These are phyloP conservation scores for Psilopsiagon aurifrons DNA, from an alignment of 2,113 vertebrate genomes.

Conservation along the genomic window DNA sequence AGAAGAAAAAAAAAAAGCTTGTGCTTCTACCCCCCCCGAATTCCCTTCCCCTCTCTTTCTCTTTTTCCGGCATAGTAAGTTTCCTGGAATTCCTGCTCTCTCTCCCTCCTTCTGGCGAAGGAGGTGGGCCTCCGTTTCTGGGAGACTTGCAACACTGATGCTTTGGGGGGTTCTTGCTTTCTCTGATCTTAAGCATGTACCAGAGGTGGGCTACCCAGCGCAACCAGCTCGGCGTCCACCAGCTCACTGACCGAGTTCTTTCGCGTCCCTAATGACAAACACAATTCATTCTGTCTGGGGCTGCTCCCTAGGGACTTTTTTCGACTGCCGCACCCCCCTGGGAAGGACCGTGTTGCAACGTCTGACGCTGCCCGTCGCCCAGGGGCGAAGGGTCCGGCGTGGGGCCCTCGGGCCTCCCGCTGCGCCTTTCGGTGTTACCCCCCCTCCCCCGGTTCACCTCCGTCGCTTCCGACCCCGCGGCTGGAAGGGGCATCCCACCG, in stretches of 20 bases:
- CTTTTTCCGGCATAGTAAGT: not conserved
- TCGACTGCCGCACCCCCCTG: not conserved
- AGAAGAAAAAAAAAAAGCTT: not conserved
- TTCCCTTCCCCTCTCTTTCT: not conserved
- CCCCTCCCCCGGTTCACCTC: not conserved
- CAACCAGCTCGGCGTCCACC: not conserved
- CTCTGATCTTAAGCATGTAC: accelerated
- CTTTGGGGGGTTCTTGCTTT: accelerated
- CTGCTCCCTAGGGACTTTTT: too few relatives aligned
- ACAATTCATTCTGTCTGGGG: too few relatives aligned
- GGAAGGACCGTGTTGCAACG: not conserved
- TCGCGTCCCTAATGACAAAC: not conserved
- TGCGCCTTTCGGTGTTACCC: not conserved
- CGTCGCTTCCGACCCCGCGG: not conserved
- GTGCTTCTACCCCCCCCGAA: not conserved
- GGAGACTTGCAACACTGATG: accelerated
- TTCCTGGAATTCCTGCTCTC: too few relatives aligned
- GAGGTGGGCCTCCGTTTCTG: not conserved
- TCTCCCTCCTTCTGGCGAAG: too few relatives aligned
- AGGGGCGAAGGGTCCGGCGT: too few relatives aligned
- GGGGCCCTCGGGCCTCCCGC: not conserved
- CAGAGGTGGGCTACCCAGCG: accelerated
- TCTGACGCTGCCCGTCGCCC: not conserved
- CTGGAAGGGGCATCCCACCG: not conserved
- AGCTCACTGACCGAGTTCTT: not conserved